Evolutionary conservation across 2,888 invertebrate species (phyloP).

Genomic region (Aphelenchoides bicaudatus): DNA sequence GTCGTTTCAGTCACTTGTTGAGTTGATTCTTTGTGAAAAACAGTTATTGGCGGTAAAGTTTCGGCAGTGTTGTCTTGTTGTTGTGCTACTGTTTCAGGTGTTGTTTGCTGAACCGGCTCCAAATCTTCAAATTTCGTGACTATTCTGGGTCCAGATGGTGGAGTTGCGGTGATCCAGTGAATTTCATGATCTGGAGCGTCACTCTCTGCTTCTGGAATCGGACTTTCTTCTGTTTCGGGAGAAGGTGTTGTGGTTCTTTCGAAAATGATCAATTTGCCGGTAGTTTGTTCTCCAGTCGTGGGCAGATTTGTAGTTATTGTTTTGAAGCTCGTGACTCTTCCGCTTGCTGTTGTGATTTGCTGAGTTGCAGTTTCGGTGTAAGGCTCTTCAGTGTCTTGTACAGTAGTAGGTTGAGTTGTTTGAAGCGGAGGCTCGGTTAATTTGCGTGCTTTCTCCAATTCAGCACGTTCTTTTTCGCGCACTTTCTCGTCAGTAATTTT

Average conservation of each 20-base stretch:
- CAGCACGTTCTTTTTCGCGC: conserved; percentile 19
- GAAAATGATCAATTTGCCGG: conserved; percentile 15
- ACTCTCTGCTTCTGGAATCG: conserved; percentile 3
- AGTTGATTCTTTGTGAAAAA: conserved; percentile 2
- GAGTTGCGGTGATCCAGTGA: conserved; percentile 3
- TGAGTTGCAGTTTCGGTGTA: conserved; percentile 18
- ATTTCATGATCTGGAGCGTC: conserved; percentile 3
- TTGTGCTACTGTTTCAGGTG: neutral
- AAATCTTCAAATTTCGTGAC: neutral
- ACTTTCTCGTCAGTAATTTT: conserved; percentile 15
- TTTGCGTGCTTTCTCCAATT: conserved; percentile 13
- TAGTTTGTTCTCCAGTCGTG: too few relatives aligned
- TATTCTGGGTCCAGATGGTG: neutral
- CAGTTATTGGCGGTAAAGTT: conserved; percentile 5
- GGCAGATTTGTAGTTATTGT: conserved; percentile 1
- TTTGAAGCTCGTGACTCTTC: conserved; percentile 20
- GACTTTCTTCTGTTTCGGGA: conserved; percentile 15
- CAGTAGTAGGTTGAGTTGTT: conserved; percentile 22
- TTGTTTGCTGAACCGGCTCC: neutral
- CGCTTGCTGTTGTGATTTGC: conserved; percentile 11
- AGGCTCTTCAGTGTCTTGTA: neutral
- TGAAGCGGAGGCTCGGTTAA: conserved; percentile 18
- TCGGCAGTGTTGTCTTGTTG: conserved; percentile 4
- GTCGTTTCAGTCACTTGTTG: conserved; percentile 14
- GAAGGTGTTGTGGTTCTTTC: conserved; percentile 21